Conservation (phyloP, 1,140 invertebrate genomes). For the Drosophila quadrilineata region DNA sequence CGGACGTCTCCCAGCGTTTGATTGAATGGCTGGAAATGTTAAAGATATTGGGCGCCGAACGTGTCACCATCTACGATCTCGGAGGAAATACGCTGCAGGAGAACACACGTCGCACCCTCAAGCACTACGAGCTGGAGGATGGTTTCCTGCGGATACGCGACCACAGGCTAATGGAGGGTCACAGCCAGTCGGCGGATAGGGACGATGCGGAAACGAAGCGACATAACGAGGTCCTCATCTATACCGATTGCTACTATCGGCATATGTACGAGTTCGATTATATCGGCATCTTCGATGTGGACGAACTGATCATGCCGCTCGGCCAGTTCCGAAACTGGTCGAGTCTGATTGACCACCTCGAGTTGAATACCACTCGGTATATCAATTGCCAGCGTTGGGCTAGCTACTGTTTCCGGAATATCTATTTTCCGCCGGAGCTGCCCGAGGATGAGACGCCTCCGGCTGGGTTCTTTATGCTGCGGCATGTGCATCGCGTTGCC, state of each 20-base stretch:
- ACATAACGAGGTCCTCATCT: conserved; percentile 95
- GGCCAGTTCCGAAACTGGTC: conserved; percentile 58
- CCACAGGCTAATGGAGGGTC: conserved; percentile 86
- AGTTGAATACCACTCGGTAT: neutral
- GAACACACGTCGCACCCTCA: conserved; percentile 82
- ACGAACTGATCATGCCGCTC: conserved; percentile 94
- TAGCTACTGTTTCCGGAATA: conserved; percentile 94
- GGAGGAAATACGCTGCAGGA: conserved; percentile 49
- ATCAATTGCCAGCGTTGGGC: conserved; percentile 63
- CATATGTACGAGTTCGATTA: conserved; percentile 94
- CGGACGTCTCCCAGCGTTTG: conserved; percentile 91
- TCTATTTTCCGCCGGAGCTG: conserved; percentile 92
- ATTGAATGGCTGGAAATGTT: conserved; percentile 96
- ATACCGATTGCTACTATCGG: conserved; percentile 97
- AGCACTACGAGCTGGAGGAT: conserved; percentile 86
- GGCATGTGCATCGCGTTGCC: conserved; percentile 92
- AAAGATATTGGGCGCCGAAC: conserved; percentile 91
- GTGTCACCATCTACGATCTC: conserved; percentile 93
- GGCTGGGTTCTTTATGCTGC: conserved; percentile 93
- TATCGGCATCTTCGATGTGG: conserved; percentile 93
- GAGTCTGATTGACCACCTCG: conserved; percentile 16
- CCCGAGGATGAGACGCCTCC: conserved; percentile 89
- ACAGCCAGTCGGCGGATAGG: conserved; percentile 87
- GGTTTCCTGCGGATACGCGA: conserved; percentile 90
- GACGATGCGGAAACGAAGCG: conserved; percentile 90